Evolutionary conservation across 2,113 vertebrate species (phyloP), one percentile per base, ranked within the genome.

Genomic region (Ivindomyrus marchei): DNA sequence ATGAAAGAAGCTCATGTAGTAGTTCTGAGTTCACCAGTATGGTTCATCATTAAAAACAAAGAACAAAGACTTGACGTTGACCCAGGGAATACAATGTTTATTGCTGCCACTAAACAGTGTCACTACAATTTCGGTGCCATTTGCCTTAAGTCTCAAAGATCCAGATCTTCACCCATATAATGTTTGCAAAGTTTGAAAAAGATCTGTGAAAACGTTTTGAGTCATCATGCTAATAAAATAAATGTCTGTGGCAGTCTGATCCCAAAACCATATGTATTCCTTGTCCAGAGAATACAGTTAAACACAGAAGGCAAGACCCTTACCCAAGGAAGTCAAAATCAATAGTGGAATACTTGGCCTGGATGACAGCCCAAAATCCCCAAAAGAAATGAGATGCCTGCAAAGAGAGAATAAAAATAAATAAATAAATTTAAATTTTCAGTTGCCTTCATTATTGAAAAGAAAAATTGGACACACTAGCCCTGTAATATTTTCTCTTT

Each of bases 371-470:
- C 98, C 98, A 99, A 94, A 98, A 98, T 0, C 97, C 98, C 98
- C 98, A 99, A 90, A 99, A 96, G 94, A 98, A 98, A 93, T 99
- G 98, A 52, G 98, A 99, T 0, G 97, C 98, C 98, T 99, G 94
- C 9, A 90, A 47, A 90, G 83, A 90, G 13, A 90, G 45, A 90
- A 66, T 11, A 1, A 1, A 85, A n/a, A 90, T 11, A 50, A 85
- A 39, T 88, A 49, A 7, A 39, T 56, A 27, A 88, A 66, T 49
- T 58, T 0, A 2, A 4, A 15, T 49, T 45, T 45, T 42, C 83
- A 85, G 8, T 47, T n/a, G 47, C 1, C 21, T 47, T 50, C 10
- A 47, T 1, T 13, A 3, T 1, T 31, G 10, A 42, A 45, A n/a
- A 83, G 19, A 45, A 83, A 83, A 42, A 42, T 9, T 7, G 31